Percentiles rank a stretch among this genome's conserved stretches.
Evolutionary conservation across 2,113 vertebrate species (phyloP).

Genomic region (Thalassoma bifasciatum): DNA sequence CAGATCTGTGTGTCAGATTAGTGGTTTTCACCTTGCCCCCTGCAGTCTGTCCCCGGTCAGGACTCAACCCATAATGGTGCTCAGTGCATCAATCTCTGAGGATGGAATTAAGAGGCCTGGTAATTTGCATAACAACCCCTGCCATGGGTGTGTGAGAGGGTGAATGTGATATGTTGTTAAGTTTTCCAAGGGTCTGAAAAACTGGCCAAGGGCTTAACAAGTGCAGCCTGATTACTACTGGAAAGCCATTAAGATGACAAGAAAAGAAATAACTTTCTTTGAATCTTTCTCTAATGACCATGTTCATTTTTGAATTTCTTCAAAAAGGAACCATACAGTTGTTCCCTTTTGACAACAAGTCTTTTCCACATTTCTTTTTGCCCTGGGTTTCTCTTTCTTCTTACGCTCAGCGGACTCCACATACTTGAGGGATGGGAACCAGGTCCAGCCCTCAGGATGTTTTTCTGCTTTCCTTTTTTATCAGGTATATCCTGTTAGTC

Average conservation of each 20-base stretch:
- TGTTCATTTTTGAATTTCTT: not conserved
- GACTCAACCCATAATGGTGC: too few species aligned
- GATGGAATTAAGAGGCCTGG: too few species aligned
- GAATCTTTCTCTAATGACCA: not conserved
- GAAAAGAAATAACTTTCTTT: too few species aligned
- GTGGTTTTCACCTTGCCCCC: too few species aligned
- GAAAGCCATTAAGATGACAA: not conserved
- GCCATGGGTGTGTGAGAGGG: too few species aligned
- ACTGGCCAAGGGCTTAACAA: not conserved
- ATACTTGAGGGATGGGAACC: not conserved
- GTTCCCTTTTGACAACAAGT: not conserved
- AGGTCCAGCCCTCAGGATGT: not conserved
- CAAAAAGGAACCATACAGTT: not conserved
- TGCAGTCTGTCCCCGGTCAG: too few species aligned
- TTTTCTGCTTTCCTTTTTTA: not conserved
- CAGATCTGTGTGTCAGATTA: too few species aligned
- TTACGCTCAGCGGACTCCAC: not conserved
- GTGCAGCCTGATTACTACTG: too few species aligned
- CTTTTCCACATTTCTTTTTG: not conserved
- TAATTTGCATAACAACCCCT: too few species aligned
- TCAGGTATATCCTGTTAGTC: not conserved
- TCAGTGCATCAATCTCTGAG: too few species aligned
- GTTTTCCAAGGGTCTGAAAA: not conserved
- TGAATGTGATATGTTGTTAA: not conserved
- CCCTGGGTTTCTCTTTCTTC: not conserved